phyloP scores from a whole-genome alignment of 2,888 invertebrate genomes.

The Trachelus tabidus region DNA sequence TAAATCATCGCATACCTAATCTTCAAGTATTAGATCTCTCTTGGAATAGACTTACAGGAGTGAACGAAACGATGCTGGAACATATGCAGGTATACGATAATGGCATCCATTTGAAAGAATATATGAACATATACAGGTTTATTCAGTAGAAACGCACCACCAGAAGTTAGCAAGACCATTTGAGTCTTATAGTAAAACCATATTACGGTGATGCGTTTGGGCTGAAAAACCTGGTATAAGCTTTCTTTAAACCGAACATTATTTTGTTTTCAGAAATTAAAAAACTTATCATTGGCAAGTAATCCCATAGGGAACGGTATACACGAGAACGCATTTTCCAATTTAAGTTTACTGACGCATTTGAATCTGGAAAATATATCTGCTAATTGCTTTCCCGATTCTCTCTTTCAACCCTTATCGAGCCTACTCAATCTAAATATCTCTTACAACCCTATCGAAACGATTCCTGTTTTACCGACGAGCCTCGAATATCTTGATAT shows the following conservation, averaged over 20 bases:
- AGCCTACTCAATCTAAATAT: conserved; percentile 51
- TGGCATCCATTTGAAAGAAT: neutral
- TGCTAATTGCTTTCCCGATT: conserved; percentile 41
- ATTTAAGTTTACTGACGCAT: conserved; percentile 43
- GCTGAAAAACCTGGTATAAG: neutral
- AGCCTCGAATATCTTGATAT: conserved; percentile 72
- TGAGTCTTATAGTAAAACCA: no score
- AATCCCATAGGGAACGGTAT: conserved; percentile 58
- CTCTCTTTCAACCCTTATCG: conserved; percentile 48
- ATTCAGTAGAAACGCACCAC: no score
- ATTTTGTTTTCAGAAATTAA: conserved; percentile 42
- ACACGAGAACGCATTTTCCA: conserved; percentile 56
- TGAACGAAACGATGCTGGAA: conserved; percentile 60
- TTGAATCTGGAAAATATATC: conserved; percentile 54
- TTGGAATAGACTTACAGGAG: conserved; percentile 49
- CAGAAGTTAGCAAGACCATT: no score
- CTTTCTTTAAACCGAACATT: neutral
- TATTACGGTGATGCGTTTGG: no score
- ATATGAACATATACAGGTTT: no score
- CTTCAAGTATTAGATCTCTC: conserved; percentile 57
- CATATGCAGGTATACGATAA: conserved; percentile 51
- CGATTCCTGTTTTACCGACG: conserved; percentile 70
- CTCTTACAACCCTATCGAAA: conserved; percentile 68
- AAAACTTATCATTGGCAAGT: conserved; percentile 52
- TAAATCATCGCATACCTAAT: conserved; percentile 53